Percentiles rank a stretch among this genome's conserved stretches.
phyloP scores from a whole-genome alignment of 2,888 invertebrate genomes.

The Mesoligia furuncula region DNA sequence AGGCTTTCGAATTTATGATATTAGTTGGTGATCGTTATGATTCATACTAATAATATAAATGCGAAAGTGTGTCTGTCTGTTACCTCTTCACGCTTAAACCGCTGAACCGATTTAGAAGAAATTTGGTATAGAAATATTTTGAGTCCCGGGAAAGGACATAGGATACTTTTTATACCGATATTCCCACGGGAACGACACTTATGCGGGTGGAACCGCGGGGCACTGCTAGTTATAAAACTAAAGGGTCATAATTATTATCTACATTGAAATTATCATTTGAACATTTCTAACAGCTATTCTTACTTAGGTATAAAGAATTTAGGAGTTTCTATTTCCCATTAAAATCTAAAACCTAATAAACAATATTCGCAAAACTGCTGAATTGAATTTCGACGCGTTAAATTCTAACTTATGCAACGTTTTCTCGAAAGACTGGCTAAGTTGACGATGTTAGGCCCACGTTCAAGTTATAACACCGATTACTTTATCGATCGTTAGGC shows the following conservation, averaged over 20 bases:
- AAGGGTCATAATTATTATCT: no score
- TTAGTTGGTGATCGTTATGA: no score
- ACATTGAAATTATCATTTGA: background rate
- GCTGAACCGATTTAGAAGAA: no score
- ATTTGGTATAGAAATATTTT: no score
- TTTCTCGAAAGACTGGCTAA: constrained; percentile 10
- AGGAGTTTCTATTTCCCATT: background rate
- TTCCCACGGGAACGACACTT: no score
- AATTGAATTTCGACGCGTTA: constrained; percentile 12
- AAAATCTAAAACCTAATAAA: constrained; percentile 8
- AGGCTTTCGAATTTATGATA: no score
- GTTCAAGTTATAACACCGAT: constrained; percentile 15
- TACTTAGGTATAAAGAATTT: background rate
- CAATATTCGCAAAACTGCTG: constrained; percentile 4
- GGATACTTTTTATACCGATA: no score
- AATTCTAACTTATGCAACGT: constrained; percentile 30
- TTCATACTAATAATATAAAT: no score
- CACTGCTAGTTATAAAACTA: background rate
- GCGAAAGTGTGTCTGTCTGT: no score
- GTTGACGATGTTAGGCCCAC: background rate
- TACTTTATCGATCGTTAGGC: constrained; percentile 5
- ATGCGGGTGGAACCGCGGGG: no score
- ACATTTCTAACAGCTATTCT: background rate
- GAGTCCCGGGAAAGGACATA: no score
- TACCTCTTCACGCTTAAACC: no score